Base-by-base conservation (phyloP, 1,140 invertebrate genomes). In the Radopholus similis region DNA sequence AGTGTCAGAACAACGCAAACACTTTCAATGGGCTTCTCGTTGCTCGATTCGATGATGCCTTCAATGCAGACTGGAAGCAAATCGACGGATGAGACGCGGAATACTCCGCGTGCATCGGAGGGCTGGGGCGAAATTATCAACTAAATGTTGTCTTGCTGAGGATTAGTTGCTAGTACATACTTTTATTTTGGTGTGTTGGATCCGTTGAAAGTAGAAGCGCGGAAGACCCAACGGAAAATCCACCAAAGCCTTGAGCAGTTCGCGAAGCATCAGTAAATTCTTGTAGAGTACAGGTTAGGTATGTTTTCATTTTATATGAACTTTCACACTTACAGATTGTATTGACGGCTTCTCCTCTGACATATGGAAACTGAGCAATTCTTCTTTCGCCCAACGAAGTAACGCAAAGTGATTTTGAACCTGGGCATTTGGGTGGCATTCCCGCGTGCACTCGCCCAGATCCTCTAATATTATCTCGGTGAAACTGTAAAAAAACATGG, bases 51-150 rank as follows among this genome's bases (percentile, higher is more conserved):
- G 28, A 64, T 64, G 28, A 64, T 47, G 6, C 63, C 63, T 18
- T 64, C 63, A 37, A 64, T 63, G 15, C 37, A 21, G 4, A 64
- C 51, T 9, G 63, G 63, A 11, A 64, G 30, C 26, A 57, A 38
- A 13, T 64, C 57, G 34, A 63, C 56, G 11, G 63, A 57, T 4
- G 57, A 57, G 18, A 63, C 34, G n/a, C 40, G 49, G 58, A 37
- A 64, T 35, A 57, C 57, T 21, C 37, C 28, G 9, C 37, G 49
- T 15, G 32, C 51, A 23, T 64, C 57, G 18, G 59, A 26, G 4
- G 63, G 32, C n/a, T 64, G 57, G 2, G 63, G 63, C 34, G 57
- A 64, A 21, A 64, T 64, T 13, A n/a, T 64, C 34, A 64, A 26
- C 63, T 65, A 4, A 35, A 64, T 57, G 28, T 32, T 18, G n/a